Evolutionary conservation across 2,888 invertebrate species (phyloP).

Genomic region (Eristalinus aeneus): DNA sequence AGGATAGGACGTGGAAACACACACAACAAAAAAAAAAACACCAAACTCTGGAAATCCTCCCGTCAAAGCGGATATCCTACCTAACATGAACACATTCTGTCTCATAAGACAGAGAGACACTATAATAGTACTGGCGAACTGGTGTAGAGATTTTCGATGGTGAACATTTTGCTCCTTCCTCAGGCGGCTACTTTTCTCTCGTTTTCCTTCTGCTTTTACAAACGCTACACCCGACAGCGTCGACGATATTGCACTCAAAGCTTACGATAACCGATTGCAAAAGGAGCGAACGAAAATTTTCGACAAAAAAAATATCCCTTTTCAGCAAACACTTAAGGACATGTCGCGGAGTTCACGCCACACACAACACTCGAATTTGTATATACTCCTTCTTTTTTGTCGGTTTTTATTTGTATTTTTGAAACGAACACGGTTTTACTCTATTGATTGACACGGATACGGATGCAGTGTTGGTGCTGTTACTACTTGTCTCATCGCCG

Average conservation of each 20-base stretch:
- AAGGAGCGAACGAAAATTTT: not conserved
- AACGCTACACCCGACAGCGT: constrained; percentile 48
- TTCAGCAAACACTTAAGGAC: constrained; percentile 23
- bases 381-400: not conserved
- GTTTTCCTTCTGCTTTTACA: constrained; percentile 40
- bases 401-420: not conserved
- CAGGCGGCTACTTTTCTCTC: not conserved
- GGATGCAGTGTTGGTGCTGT: constrained; percentile 56
- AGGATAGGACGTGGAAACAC: constrained; percentile 42
- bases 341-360: constrained; percentile 27
- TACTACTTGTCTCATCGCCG: constrained; percentile 48
- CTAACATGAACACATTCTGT: constrained; percentile 71
- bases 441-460: constrained; percentile 69
- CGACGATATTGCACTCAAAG: constrained; percentile 19
- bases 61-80: constrained; percentile 68
- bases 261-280: not conserved
- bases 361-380: constrained; percentile 17
- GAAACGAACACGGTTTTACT: constrained; percentile 61
- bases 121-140: constrained; percentile 67
- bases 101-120: constrained; percentile 69
- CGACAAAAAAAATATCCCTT: not conserved
- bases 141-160: constrained; percentile 72
- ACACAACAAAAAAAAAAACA: constrained; percentile 19
- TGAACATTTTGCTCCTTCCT: constrained; percentile 59
- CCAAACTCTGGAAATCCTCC: constrained; percentile 39